Percentiles rank a stretch among this genome's conserved stretches.
These are phyloP conservation scores for Cladorhizidae sp. DNA, from an alignment of 37 sponge, comb jelly and placozoan species.

Conservation along the genomic window DNA sequence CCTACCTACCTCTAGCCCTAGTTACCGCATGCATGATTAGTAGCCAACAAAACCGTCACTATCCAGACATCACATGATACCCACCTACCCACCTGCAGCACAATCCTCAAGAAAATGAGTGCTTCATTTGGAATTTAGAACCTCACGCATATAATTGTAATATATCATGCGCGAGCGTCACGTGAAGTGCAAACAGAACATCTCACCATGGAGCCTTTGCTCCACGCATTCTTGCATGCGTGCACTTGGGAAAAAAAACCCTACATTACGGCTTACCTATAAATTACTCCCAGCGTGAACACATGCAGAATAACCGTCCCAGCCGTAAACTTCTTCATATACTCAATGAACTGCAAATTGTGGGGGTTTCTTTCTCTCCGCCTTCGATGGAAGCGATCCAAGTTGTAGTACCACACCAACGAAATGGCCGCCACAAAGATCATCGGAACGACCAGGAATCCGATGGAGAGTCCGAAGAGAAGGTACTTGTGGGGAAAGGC, in stretches of 20 bases:
- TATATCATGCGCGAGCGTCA: no score
- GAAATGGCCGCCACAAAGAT: constrained; percentile 23
- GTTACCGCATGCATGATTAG: no score
- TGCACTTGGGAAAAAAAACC: neutral
- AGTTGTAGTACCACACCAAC: constrained; percentile 49
- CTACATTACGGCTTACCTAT: constrained; percentile 29
- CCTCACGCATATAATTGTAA: no score
- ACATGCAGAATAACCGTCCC: constrained; percentile 21
- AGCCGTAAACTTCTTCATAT: constrained; percentile 12
- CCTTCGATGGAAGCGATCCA: constrained; percentile 31
- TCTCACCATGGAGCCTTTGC: neutral
- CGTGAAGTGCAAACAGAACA: no score
- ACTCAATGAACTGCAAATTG: constrained; percentile 16
- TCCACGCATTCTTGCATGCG: neutral
- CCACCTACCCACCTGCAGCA: no score
- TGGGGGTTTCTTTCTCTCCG: constrained; percentile 24
- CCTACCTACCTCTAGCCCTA: no score
- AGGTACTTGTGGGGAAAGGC: constrained; percentile 1
- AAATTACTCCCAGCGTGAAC: constrained; percentile 37
- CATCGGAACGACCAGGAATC: constrained; percentile 1
- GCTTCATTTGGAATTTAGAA: no score
- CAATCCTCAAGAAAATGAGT: no score
- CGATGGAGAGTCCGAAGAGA: constrained; percentile 28
- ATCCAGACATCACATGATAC: no score
- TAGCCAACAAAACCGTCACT: no score